phyloP scores from a whole-genome alignment of 2,113 vertebrate species.

The Lepidiolamprologus cunningtoni region DNA sequence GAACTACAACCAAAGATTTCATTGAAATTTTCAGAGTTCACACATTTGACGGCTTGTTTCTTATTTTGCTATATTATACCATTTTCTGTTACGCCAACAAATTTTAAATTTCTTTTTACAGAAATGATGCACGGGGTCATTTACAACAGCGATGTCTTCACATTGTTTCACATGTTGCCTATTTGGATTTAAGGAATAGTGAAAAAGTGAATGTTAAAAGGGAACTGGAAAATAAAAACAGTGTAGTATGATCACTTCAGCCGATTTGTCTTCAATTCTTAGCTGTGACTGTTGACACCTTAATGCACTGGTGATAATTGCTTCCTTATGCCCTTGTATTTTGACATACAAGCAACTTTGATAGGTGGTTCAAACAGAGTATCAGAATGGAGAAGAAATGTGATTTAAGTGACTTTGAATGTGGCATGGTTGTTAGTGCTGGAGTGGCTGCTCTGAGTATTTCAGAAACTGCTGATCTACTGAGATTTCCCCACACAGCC shows the following conservation, averaged over 20 bases:
- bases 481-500: not conserved
- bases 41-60: not conserved
- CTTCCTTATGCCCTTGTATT: not conserved
- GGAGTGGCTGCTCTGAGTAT: not conserved
- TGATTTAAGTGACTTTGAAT: not conserved
- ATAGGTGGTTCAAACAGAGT: not conserved
- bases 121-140: not conserved
- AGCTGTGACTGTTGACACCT: not conserved
- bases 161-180: slow-evolving; percentile 63
- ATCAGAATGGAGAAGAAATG: not conserved
- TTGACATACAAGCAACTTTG: not conserved
- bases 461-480: not conserved
- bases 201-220: slow-evolving; percentile 45
- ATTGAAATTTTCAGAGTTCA: slow-evolving; percentile 7
- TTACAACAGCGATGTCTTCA: slow-evolving; percentile 11
- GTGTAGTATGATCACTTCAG: not conserved
- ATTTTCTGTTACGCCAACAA: not conserved
- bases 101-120: not conserved
- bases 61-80: not conserved
- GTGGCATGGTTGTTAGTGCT: not conserved
- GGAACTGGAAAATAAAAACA: slow-evolving; percentile 44
- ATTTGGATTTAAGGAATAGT: slow-evolving; percentile 37
- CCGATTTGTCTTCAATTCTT: not conserved
- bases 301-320: not conserved
- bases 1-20: slow-evolving; percentile 38